Conservation (phyloP, 2,888 invertebrate genomes). For the Leptopilina myrica region DNA sequence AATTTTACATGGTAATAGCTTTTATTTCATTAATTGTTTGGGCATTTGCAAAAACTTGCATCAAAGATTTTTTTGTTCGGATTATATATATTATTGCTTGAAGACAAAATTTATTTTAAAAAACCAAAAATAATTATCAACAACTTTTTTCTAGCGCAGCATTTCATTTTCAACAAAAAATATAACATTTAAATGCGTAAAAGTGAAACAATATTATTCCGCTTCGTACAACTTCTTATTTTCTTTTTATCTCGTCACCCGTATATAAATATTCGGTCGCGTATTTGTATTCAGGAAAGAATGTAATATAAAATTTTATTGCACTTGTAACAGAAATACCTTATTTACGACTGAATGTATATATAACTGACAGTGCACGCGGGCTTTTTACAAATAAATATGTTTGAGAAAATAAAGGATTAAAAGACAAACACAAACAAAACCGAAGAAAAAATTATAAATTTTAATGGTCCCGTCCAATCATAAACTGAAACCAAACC, state of each 20-base stretch:
- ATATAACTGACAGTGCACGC: neutral
- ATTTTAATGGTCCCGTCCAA: conserved; percentile 36
- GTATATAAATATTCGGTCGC: conserved; percentile 11
- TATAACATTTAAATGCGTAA: too few relatives aligned
- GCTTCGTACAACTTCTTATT: neutral
- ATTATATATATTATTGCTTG: too few relatives aligned
- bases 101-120: too few relatives aligned
- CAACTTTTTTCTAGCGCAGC: too few relatives aligned
- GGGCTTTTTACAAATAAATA: neutral
- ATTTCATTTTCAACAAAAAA: too few relatives aligned
- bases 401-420: conserved; percentile 4
- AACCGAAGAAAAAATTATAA: neutral
- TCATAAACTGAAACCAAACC: conserved; percentile 18
- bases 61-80: too few relatives aligned
- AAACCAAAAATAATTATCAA: too few relatives aligned
- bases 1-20: too few relatives aligned
- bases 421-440: conserved; percentile 1
- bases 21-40: too few relatives aligned
- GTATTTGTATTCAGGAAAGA: conserved; percentile 17
- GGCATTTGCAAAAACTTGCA: too few relatives aligned
- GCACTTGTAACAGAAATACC: conserved; percentile 10
- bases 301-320: conserved; percentile 32
- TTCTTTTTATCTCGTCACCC: neutral
- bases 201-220: too few relatives aligned
- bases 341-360: conserved; percentile 4